Evolutionary conservation across 2,888 invertebrate species (phyloP), one percentile per base, ranked within the genome.

Genomic region (Notocelia uddmanniana): DNA sequence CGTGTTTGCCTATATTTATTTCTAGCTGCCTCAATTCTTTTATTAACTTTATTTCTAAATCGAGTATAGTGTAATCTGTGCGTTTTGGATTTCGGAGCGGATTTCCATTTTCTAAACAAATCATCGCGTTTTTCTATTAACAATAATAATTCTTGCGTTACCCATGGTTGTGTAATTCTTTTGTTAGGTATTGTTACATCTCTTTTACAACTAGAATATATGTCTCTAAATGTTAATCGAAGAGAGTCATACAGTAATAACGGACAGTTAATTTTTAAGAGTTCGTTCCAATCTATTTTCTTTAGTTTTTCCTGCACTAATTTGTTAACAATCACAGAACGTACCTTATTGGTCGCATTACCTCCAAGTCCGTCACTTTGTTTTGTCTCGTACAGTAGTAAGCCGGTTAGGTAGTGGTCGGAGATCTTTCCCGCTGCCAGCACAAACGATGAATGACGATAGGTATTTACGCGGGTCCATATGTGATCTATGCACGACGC

Each of bases 91-190:
- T 52, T 52, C 10, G 50, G 50, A 19, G 50, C 19, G 10, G 50
- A 52, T 52, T 52, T 52, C 50, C 50, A 52, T 52, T 52, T 52
- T 2, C 21, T 19, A 52, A 11, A 52, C 6, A 19, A 11, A 2
- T 19, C 26, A 48, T 48, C 48, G 15, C 48, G 48, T 48, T 48
- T 48, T 48, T 48, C 48, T 48, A 48, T 48, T 48, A 48, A n/a
- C 1, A n/a, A 48, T n/a, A 48, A 48, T 5, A 48, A 48, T 5
- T 48, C 48, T n/a, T 48, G 13, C 1, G 48, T 48, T 1, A 48
- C 48, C 48, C 48, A 48, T n/a, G 48, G 48, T 48, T 19, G 10
- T 0, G 50, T 50, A 50, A 6, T 18, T 19, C 50, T 50, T 50
- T 50, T 50, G 19, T 19, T 50, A 19, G 19, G 10, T 50, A 50